phyloP scores from a whole-genome alignment of 92 coral and sea anemone genomes.

The Palythoa caribaeorum region DNA sequence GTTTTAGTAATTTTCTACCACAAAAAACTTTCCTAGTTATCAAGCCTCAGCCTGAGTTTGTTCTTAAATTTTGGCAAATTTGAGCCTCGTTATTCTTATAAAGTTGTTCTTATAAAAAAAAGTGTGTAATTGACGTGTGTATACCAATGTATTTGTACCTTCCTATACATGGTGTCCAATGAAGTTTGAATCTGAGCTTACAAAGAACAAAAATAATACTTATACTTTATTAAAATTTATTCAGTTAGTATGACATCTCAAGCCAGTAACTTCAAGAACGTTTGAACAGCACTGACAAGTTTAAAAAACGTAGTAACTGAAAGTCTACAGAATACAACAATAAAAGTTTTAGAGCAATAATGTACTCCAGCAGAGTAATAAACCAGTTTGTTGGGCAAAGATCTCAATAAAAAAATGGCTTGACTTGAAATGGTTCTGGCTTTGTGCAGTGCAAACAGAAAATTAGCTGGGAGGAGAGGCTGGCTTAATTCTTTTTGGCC shows the following conservation, averaged over 20 bases:
- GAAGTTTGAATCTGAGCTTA: not conserved
- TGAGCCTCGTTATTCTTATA: too few species aligned
- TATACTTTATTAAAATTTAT: constrained; percentile 39
- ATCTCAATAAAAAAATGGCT: not conserved
- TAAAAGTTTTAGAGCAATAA: not conserved
- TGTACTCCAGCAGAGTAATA: not conserved
- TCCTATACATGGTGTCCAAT: too few species aligned
- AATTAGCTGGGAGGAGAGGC: constrained; percentile 1
- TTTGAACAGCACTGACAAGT: not conserved
- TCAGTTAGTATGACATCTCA: constrained; percentile 27
- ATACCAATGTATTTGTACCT: too few species aligned
- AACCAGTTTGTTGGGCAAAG: not conserved
- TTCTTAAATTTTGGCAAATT: too few species aligned
- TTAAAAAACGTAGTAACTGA: not conserved
- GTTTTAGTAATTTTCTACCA: too few species aligned
- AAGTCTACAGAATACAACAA: not conserved
- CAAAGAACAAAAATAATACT: not conserved
- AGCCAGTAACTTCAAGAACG: not conserved
- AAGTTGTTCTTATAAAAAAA: not conserved
- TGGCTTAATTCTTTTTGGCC: constrained; percentile 80
- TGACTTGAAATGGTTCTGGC: constrained; percentile 33
- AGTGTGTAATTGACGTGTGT: too few species aligned
- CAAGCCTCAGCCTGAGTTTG: too few species aligned
- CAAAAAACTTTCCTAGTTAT: too few species aligned
- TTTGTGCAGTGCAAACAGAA: constrained; percentile 28